Conservation (phyloP, 2,113 vertebrate genomes). For the Aphyosemion australe region DNA sequence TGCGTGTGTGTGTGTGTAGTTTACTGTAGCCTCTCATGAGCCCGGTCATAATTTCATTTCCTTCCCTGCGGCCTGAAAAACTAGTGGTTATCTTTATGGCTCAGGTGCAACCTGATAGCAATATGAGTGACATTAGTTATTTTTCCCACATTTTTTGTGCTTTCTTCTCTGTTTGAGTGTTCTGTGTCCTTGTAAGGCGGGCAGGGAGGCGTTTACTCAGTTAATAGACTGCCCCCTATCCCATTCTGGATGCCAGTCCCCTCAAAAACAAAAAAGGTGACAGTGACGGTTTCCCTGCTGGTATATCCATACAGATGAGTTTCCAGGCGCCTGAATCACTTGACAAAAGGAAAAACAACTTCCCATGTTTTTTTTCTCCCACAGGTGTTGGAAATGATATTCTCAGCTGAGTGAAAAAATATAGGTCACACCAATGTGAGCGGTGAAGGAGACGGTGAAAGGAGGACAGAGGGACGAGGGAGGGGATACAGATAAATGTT, state of each 20-base stretch:
- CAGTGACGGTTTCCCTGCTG: conserved; percentile 37
- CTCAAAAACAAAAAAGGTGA: conserved; percentile 18
- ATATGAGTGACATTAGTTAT: conserved; percentile 73
- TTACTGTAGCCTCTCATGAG: conserved; percentile 31
- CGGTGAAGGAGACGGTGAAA: conserved; percentile 23
- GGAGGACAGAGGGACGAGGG: conserved; percentile 22
- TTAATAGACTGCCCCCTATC: conserved; percentile 59
- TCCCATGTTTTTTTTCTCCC: conserved; percentile 31
- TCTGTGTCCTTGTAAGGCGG: conserved; percentile 67
- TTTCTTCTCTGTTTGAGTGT: conserved; percentile 53
- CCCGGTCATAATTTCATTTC: conserved; percentile 64
- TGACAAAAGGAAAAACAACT: conserved; percentile 54
- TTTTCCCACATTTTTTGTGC: conserved; percentile 59
- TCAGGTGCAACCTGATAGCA: conserved; percentile 73
- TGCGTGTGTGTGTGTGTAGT: conserved; percentile 27
- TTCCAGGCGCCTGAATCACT: conserved; percentile 42
- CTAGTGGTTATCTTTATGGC: conserved; percentile 74
- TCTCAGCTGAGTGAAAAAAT: conserved; percentile 61
- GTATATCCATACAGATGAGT: conserved; percentile 65
- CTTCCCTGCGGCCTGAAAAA: conserved; percentile 47
- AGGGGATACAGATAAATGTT: conserved; percentile 45
- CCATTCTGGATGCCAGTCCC: conserved; percentile 35
- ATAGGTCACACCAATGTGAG: conserved; percentile 63
- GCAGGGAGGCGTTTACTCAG: conserved; percentile 21
- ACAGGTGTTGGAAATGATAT: conserved; percentile 69